A percentile compares a stretch with the other conserved stretches of the same genome.
Conservation (phyloP, 2,113 vertebrate species). For the Nanorana parkeri region DNA sequence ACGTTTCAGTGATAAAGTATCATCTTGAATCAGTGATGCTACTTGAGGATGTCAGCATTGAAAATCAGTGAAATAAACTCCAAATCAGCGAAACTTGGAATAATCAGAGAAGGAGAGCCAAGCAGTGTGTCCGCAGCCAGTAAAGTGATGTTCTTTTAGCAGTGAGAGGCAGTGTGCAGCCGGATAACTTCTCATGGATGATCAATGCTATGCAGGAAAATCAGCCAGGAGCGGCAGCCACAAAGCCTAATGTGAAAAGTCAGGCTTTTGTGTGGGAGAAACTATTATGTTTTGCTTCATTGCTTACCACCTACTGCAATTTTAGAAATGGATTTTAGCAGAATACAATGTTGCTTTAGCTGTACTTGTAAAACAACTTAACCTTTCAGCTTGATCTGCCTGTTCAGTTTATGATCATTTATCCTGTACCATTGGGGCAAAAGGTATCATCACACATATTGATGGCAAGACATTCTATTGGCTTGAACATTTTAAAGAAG, state of each 20-base stretch:
- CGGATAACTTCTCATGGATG: constrained; percentile 29
- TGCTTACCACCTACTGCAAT: constrained; percentile 37
- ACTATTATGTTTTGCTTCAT: constrained; percentile 32
- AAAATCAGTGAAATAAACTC: constrained; percentile 13
- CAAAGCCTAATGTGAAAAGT: constrained; percentile 32
- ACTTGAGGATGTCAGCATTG: not conserved
- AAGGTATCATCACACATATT: not conserved
- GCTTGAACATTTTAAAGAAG: not conserved
- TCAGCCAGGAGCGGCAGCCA: constrained; percentile 11
- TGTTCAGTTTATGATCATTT: not conserved
- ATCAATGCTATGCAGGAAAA: constrained; percentile 25
- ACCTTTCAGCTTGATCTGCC: constrained; percentile 17
- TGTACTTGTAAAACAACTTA: constrained; percentile 41
- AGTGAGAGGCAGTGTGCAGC: constrained; percentile 1
- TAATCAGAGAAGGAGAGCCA: constrained; percentile 4
- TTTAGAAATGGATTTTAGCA: constrained; percentile 39
- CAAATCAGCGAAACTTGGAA: constrained; percentile 18
- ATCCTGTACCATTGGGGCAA: not conserved
- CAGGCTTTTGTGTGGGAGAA: constrained; percentile 45
- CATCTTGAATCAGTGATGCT: constrained; percentile 8
- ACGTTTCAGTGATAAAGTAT: not conserved
- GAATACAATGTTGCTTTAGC: constrained; percentile 32
- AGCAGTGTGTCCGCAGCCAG: constrained; percentile 14
- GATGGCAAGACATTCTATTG: not conserved
- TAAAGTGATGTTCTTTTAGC: constrained; percentile 17